Evolutionary conservation across 1,140 invertebrate genomes (phyloP).

Genomic region (Zaprionus camerounensis): DNA sequence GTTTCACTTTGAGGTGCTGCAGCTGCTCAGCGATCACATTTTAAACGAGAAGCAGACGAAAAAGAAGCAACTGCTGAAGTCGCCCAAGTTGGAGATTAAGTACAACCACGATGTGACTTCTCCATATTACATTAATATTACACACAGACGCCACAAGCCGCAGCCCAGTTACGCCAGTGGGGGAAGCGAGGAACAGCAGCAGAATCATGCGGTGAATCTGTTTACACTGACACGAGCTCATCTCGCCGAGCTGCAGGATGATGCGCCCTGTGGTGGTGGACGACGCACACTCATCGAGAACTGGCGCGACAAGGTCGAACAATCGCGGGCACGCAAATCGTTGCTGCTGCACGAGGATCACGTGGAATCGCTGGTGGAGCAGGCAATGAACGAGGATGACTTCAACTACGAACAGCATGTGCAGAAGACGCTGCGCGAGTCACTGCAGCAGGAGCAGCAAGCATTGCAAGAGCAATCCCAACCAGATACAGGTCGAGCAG

Average conservation of each 20-base stretch:
- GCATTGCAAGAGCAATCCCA: constrained; percentile 14
- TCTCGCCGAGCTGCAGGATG: constrained; percentile 58
- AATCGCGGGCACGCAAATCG: constrained; percentile 62
- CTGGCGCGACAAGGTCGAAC: constrained; percentile 79
- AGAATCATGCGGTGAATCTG: constrained; percentile 65
- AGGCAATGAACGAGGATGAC: constrained; percentile 64
- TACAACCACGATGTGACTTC: constrained; percentile 81
- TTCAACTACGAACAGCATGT: constrained; percentile 65
- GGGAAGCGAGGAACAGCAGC: constrained; percentile 2
- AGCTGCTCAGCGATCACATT: constrained; percentile 83
- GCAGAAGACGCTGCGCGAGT: constrained; percentile 42
- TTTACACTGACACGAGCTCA: constrained; percentile 75
- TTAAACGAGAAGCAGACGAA: constrained; percentile 54
- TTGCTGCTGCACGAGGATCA: constrained; percentile 66
- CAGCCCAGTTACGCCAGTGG: constrained; percentile 61
- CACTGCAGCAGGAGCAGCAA: constrained; percentile 16
- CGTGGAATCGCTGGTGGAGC: constrained; percentile 64
- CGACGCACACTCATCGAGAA: constrained; percentile 67
- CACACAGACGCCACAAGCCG: constrained; percentile 68
- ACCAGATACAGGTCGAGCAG: constrained; percentile 21
- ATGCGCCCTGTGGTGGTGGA: constrained; percentile 25
- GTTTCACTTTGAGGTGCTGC: constrained; percentile 87
- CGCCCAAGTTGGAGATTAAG: constrained; percentile 62
- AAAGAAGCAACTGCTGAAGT: constrained; percentile 19
- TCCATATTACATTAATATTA: constrained; percentile 83